Percentiles rank a stretch among this genome's conserved stretches.
These are phyloP conservation scores for Lepidonotus clava DNA, from an alignment of 2,888 invertebrate genomes.

Conservation along the genomic window DNA sequence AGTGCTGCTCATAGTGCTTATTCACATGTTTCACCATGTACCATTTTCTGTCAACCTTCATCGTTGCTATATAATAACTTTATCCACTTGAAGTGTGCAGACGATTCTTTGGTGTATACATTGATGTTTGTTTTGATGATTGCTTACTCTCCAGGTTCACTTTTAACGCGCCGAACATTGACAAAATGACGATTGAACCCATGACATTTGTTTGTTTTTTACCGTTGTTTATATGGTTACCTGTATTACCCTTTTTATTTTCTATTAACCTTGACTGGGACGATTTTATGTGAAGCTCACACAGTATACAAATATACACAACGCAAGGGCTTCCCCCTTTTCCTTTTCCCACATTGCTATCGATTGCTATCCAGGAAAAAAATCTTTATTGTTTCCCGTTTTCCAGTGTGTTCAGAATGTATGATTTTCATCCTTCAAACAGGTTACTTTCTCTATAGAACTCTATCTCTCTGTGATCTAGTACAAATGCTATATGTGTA, in stretches of 20 bases:
- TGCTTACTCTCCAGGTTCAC: not conserved
- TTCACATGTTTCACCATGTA: not conserved
- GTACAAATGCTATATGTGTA: conserved; percentile 51
- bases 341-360: conserved; percentile 5
- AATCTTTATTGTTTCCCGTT: conserved; percentile 38
- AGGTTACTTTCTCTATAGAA: not conserved
- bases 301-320: not conserved
- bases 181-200: not conserved
- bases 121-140: not conserved
- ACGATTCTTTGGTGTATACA: not conserved
- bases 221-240: conserved; percentile 28
- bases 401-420: not conserved
- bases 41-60: conserved; percentile 31
- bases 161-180: not conserved
- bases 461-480: conserved; percentile 41
- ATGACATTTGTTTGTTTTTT: conserved; percentile 38
- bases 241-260: not conserved
- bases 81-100: conserved; percentile 49
- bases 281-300: too few relatives aligned
- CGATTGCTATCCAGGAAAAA: not conserved
- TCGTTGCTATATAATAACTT: conserved; percentile 46
- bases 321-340: not conserved
- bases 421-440: not conserved
- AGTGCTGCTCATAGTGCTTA: conserved; percentile 22
- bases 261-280: not conserved